Evolutionary conservation across 2,888 invertebrate genomes (phyloP), one percentile per base, ranked within the genome.

Genomic region (Drosophila meridiana): DNA sequence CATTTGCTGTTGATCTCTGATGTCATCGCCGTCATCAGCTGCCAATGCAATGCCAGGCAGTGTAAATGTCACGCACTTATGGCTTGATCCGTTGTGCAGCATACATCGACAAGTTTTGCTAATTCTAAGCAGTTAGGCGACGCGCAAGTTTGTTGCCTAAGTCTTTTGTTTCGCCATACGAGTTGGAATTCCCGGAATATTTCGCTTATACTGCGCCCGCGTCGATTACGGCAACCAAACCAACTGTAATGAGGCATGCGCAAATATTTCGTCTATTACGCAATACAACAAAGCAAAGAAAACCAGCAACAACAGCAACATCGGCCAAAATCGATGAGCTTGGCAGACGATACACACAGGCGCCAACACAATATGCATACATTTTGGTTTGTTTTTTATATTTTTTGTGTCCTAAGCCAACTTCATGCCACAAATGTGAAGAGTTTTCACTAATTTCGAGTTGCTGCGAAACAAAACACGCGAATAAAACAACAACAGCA

Each of bases 401-500:
- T 63, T 14, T 47, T 61, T 43, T 74, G 67, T 55, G 66, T 80
- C 55, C 42, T 69, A 73, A 81, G 83, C 78, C 75, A 78, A 78
- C 83, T 85, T 83, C 82, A 83, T 80, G 80, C 73, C 71, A 78
- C 81, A 83, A 79, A 88, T 86, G 84, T 84, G 83, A 86, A 87
- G 87, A 86, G 86, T 86, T 86, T 86, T 86, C 86, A 87, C 86
- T 88, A 86, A 88, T 86, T 86, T 86, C 82, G 58, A 84, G 87
- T 76, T 72, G 80, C 83, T 75, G 79, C 80, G 84, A 84, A 87
- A 87, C 89, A 87, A 88, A 86, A 88, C 88, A 86, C 77, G 88
- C 79, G 75, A 87, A 80, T 73, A 71, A 61, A 74, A n/a, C 56
- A 42, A 30, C 56, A 56, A 42, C 56, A 28, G 6, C 47, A 55